These are phyloP conservation scores for Trachymyrmex septentrionalis DNA, from an alignment of 1,140 invertebrate species.

Conservation along the genomic window DNA sequence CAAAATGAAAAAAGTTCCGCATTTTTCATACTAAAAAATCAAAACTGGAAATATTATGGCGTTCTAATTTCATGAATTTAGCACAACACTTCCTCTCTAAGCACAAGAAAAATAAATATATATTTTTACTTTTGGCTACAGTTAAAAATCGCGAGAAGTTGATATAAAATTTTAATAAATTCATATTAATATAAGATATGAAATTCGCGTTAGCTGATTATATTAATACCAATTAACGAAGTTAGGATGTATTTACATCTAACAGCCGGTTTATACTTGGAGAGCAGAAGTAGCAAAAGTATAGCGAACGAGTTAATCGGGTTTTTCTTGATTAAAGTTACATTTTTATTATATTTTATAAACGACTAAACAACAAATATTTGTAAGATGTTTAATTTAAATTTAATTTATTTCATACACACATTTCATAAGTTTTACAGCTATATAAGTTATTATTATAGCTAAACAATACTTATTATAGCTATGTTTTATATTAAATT, in stretches of 20 bases:
- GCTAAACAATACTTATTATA: too few species aligned
- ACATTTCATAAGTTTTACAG: too few species aligned
- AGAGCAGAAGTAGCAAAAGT: neutral
- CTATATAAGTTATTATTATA: too few species aligned
- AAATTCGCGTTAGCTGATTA: neutral
- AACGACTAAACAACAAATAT: neutral
- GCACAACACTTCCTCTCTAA: too few species aligned
- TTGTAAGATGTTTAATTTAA: neutral
- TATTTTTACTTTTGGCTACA: neutral
- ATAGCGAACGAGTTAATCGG: neutral
- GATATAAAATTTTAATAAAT: neutral
- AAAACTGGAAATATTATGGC: too few species aligned
- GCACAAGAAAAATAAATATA: too few species aligned
- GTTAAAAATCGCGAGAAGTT: neutral
- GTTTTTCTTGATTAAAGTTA: neutral
- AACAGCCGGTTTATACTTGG: neutral
- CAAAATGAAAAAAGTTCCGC: too few species aligned
- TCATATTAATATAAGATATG: neutral
- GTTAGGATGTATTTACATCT: neutral
- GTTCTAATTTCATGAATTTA: too few species aligned
- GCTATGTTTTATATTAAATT: too few species aligned
- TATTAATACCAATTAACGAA: neutral
- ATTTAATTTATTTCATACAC: neutral
- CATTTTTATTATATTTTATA: slow-evolving; percentile 2
- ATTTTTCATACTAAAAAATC: too few species aligned